phyloP scores from a whole-genome alignment of 1,140 invertebrate species.

The Anadara kagoshimensis region DNA sequence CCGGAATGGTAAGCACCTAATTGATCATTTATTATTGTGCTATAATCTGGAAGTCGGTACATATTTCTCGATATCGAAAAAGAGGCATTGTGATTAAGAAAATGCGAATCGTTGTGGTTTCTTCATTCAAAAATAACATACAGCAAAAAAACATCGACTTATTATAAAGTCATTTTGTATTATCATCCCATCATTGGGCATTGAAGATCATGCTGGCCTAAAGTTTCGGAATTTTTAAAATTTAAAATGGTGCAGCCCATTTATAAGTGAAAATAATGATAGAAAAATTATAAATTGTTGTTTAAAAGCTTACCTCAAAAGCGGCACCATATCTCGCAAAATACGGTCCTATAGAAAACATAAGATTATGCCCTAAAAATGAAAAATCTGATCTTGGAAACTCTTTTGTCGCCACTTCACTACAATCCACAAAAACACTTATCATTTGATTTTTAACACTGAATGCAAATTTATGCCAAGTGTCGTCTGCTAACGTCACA shows the following conservation, averaged over 20 bases:
- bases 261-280: not conserved
- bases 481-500: slow-evolving; percentile 43
- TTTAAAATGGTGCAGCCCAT: slow-evolving; percentile 2
- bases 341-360: slow-evolving; percentile 63
- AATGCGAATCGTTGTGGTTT: too few relatives aligned
- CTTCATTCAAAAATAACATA: too few relatives aligned
- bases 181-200: too few relatives aligned
- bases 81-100: too few relatives aligned
- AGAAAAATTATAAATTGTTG: not conserved
- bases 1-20: too few relatives aligned
- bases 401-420: slow-evolving; percentile 42
- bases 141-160: too few relatives aligned
- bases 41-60: too few relatives aligned
- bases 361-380: slow-evolving; percentile 47
- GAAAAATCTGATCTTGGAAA: slow-evolving; percentile 43
- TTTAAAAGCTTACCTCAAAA: slow-evolving; percentile 53
- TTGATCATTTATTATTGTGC: too few relatives aligned
- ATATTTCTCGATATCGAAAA: too few relatives aligned
- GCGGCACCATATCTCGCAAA: slow-evolving; percentile 52
- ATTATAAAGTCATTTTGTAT: too few relatives aligned
- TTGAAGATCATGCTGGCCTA: too few relatives aligned
- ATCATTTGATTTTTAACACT: slow-evolving; percentile 49
- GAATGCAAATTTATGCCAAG: slow-evolving; percentile 62
- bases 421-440: slow-evolving; percentile 61
- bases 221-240: too few relatives aligned